Percentiles rank a stretch among this genome's conserved stretches.
phyloP scores from a whole-genome alignment of 2,888 invertebrate genomes.

The Eumerus sabulonum region DNA sequence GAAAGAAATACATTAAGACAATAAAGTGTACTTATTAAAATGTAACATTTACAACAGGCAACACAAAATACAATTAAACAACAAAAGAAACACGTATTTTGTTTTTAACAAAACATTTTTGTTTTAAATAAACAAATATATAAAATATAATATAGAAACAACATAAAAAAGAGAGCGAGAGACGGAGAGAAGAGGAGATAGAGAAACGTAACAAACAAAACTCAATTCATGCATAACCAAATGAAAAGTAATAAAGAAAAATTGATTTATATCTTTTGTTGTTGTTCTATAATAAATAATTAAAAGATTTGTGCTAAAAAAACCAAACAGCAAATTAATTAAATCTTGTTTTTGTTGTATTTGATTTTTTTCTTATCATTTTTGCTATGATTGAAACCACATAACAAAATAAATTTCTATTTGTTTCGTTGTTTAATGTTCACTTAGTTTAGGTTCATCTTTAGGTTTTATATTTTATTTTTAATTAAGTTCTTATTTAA shows the following conservation, averaged over 20 bases:
- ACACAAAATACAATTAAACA: conserved; percentile 47
- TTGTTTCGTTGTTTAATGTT: conserved; percentile 62
- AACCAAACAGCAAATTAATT: conserved; percentile 2
- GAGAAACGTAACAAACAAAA: neutral
- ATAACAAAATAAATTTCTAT: conserved; percentile 55
- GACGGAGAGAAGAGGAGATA: neutral
- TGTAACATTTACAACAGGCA: conserved; percentile 36
- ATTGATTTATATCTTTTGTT: too few species aligned
- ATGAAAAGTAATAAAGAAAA: conserved; percentile 23
- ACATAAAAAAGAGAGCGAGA: too few species aligned
- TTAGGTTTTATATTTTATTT: conserved; percentile 7
- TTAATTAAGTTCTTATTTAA: conserved; percentile 16
- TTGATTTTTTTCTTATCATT: neutral
- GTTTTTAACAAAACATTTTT: conserved; percentile 22
- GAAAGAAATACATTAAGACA: conserved; percentile 18
- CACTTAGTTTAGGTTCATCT: conserved; percentile 16
- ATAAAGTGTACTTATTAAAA: conserved; percentile 32
- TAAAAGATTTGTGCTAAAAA: neutral
- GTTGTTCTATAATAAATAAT: too few species aligned
- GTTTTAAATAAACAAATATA: conserved; percentile 13
- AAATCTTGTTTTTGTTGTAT: conserved; percentile 3
- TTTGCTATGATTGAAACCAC: conserved; percentile 50
- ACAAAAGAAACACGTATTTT: conserved; percentile 24
- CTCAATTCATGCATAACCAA: conserved; percentile 19
- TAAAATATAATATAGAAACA: conserved; percentile 1